Evolutionary conservation across 2,113 vertebrate species (phyloP).

Genomic region (Platycercus adscitus): DNA sequence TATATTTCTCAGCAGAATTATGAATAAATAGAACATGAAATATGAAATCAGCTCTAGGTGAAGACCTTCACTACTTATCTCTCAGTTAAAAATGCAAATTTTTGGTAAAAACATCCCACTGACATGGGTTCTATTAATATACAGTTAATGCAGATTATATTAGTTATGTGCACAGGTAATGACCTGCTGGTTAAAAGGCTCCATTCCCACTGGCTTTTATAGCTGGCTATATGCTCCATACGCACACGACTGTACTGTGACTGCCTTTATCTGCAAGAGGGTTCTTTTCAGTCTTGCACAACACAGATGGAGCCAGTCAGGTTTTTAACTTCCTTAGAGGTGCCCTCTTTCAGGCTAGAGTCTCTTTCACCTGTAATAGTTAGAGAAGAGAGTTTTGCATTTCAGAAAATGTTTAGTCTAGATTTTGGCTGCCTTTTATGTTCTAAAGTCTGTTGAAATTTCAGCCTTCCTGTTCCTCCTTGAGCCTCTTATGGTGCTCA

Average conservation of each 20-base stretch:
- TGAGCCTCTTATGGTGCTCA: rapidly evolving
- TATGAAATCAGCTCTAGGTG: background rate
- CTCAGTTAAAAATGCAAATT: constrained; percentile 6
- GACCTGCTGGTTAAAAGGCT: background rate
- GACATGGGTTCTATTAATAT: background rate
- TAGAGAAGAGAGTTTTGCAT: background rate
- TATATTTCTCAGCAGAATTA: constrained; percentile 32
- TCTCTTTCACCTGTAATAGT: background rate
- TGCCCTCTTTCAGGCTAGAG: background rate
- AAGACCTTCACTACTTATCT: background rate
- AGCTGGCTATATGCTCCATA: background rate
- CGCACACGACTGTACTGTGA: background rate
- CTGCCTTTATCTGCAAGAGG: background rate
- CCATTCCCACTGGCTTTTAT: background rate
- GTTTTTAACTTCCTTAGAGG: background rate
- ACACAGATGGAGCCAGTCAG: background rate
- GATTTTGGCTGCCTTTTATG: background rate
- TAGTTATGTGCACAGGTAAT: background rate
- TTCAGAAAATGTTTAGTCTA: constrained; percentile 7
- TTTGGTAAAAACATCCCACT: background rate
- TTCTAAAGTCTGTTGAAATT: background rate
- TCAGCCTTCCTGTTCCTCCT: background rate
- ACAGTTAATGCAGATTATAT: background rate
- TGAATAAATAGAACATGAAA: background rate
- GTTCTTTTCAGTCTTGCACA: background rate